A percentile compares a stretch with the other conserved stretches of the same genome.
phyloP scores from a whole-genome alignment of 2,113 vertebrate species.

The Perca flavescens region DNA sequence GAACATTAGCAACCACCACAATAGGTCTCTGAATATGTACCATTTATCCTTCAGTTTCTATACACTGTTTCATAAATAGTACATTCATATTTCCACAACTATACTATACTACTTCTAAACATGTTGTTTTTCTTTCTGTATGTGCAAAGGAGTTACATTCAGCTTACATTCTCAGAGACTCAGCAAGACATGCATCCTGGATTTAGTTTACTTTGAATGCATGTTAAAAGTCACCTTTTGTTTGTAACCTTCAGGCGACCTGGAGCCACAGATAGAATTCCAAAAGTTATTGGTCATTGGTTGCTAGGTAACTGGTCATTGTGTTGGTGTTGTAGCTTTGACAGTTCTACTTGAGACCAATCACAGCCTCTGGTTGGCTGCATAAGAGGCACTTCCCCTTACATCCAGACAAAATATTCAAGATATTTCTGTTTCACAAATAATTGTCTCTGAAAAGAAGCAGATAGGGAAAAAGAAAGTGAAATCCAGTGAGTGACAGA shows the following conservation, averaged over 20 bases:
- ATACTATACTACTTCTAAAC: neutral
- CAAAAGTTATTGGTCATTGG: constrained; percentile 58
- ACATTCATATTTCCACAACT: neutral
- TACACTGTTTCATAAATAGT: neutral
- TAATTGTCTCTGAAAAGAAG: constrained; percentile 32
- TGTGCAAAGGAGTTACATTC: neutral
- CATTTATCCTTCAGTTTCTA: neutral
- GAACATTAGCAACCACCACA: neutral
- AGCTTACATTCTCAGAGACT: neutral
- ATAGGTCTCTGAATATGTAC: neutral
- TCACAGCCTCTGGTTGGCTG: constrained; percentile 63
- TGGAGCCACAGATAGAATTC: constrained; percentile 36
- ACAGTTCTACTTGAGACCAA: constrained; percentile 65
- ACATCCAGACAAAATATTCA: constrained; percentile 38
- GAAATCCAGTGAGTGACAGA: constrained; percentile 23
- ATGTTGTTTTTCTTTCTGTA: neutral
- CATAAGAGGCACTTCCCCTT: constrained; percentile 52
- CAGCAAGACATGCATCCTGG: neutral
- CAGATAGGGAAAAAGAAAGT: constrained; percentile 13
- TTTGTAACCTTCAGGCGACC: constrained; percentile 25
- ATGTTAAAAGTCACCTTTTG: constrained; percentile 1
- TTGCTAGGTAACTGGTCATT: constrained; percentile 75
- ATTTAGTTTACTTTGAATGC: neutral
- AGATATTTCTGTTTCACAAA: constrained; percentile 65
- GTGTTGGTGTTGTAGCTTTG: constrained; percentile 26